These are phyloP conservation scores for Himalopsyche kuldschensis DNA, from an alignment of 2,888 invertebrate genomes.

Conservation along the genomic window DNA sequence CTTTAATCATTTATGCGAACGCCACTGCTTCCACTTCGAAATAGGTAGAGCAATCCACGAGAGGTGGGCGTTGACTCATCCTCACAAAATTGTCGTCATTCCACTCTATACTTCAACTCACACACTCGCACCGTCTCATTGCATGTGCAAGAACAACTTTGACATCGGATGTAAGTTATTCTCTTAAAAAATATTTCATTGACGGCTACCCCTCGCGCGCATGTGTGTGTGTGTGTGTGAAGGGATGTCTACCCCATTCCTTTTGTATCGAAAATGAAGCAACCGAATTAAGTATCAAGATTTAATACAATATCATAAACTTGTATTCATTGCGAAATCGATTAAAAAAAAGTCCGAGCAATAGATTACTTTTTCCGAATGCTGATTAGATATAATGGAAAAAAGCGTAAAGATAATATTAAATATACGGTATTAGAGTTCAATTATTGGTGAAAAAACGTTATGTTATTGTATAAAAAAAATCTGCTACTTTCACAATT, in stretches of 20 bases:
- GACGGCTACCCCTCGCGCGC: neutral
- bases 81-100: neutral
- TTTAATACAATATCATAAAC: no score
- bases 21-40: neutral
- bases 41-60: neutral
- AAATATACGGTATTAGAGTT: no score
- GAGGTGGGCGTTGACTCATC: neutral
- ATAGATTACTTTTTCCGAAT: no score
- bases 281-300: no score
- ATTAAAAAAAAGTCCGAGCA: no score
- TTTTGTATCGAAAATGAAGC: no score
- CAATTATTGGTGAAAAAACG: no score
- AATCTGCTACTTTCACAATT: no score
- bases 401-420: no score
- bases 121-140: neutral
- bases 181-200: neutral
- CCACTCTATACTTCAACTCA: neutral
- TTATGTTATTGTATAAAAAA: no score
- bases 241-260: neutral
- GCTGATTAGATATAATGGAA: no score
- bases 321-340: no score
- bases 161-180: neutral
- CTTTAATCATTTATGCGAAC: neutral
- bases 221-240: neutral
- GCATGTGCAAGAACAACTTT: neutral